These are phyloP conservation scores for Drosophila nr. medialis DNA, from an alignment of 2,888 invertebrate species.

Conservation along the genomic window DNA sequence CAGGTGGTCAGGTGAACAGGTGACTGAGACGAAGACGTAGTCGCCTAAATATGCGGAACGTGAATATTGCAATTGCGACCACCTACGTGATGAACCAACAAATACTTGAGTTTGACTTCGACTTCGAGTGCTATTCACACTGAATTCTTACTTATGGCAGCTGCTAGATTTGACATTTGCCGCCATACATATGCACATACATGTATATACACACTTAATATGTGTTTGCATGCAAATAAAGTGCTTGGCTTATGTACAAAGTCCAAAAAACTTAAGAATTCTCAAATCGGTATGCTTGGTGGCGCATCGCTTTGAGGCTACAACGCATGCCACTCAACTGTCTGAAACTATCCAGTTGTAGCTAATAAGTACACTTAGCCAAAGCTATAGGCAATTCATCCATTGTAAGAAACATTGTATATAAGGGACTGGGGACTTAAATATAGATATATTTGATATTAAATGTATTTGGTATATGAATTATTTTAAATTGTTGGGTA, in stretches of 20 bases:
- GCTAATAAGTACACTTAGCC: constrained; percentile 25
- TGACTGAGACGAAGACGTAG: constrained; percentile 5
- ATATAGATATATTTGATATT: background rate
- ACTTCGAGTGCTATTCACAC: constrained; percentile 17
- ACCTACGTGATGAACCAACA: constrained; percentile 51
- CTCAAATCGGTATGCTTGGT: constrained; percentile 41
- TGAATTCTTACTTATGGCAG: constrained; percentile 48
- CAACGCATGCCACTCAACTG: constrained; percentile 31
- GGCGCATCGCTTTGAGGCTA: constrained; percentile 45
- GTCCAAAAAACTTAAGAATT: constrained; percentile 25
- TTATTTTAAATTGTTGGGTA: background rate
- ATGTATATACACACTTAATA: background rate
- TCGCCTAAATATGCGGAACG: constrained; percentile 44
- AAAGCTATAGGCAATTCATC: background rate
- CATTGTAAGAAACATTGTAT: background rate
- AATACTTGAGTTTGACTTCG: constrained; percentile 44
- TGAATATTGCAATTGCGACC: constrained; percentile 44
- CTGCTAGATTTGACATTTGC: constrained; percentile 53
- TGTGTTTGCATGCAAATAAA: constrained; percentile 39
- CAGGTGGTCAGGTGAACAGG: background rate
- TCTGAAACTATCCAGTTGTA: constrained; percentile 13
- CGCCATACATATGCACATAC: constrained; percentile 29
- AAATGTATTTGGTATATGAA: background rate
- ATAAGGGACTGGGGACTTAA: no score
- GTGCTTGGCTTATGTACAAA: constrained; percentile 34